Conservation (phyloP, 2,888 invertebrate species). For the Clivina fossor region DNA sequence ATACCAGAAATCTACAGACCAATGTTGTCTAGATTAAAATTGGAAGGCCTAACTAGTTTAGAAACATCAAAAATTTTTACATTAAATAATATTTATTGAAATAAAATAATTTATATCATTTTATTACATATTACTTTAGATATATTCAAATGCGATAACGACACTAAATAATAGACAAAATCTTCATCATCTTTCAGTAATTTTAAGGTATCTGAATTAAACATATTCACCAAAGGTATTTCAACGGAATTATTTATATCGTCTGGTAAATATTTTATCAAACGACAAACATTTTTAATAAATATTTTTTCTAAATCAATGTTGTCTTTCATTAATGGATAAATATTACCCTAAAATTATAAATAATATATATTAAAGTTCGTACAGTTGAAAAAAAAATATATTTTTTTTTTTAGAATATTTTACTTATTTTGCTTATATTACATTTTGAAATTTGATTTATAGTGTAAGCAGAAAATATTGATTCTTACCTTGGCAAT, state of each 20-base stretch:
- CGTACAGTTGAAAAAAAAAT: background rate
- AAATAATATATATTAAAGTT: constrained; percentile 5
- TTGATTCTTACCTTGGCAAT: constrained; percentile 19
- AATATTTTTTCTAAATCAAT: constrained; percentile 13
- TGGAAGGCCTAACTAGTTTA: constrained; percentile 77
- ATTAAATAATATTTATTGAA: constrained; percentile 29
- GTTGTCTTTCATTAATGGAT: background rate
- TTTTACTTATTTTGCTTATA: too few species aligned
- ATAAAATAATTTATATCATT: constrained; percentile 19
- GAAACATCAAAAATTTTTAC: constrained; percentile 65
- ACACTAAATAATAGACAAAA: constrained; percentile 16
- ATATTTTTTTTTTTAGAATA: background rate
- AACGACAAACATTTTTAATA: constrained; percentile 29
- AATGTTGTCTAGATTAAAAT: constrained; percentile 80
- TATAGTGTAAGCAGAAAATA: too few species aligned
- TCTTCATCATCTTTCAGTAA: constrained; percentile 30
- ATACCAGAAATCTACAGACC: constrained; percentile 91
- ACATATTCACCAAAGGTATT: constrained; percentile 23
- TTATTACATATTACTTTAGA: constrained; percentile 31
- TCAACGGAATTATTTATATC: constrained; percentile 23
- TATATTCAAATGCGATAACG: constrained; percentile 24
- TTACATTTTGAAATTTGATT: too few species aligned
- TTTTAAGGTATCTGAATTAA: constrained; percentile 23
- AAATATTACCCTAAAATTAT: constrained; percentile 20
- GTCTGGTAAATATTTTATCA: constrained; percentile 27